Evolutionary conservation across 2,113 vertebrate genomes (phyloP), one percentile per base, ranked within the genome.

Genomic region (Oenanthe melanoleuca): DNA sequence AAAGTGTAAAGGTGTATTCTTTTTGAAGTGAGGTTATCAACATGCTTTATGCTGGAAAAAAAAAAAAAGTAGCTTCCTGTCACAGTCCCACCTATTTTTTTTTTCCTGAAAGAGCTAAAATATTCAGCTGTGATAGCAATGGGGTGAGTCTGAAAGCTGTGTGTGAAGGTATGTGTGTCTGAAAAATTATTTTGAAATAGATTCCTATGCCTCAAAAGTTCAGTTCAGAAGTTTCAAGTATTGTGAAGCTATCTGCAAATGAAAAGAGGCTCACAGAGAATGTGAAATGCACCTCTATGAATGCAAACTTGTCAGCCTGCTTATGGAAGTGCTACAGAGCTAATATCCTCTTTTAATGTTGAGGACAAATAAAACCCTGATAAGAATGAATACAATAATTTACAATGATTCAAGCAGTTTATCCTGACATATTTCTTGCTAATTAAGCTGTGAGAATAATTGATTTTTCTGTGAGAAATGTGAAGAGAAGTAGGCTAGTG

Each of bases 401-500:
- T 88, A 22, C 67, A 80, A 13, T 45, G 15, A 83, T 64, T 80
- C 56, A 64, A 60, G 53, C 19, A 60, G 28, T 71, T 95, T 83
- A 71, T 79, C 17, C 14, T 86, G 69, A 24, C 33, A 49, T 80
- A 38, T 89, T 93, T 93, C 25, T 40, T 91, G 52, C n/a, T 91
- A 93, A 92, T 93, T 87, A 85, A 89, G 9, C 37, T 44, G 34
- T 71, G 53, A 73, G 28, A 87, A 74, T 71, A 79, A 86, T 55
- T 1, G 8, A 47, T 85, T 89, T 87, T 87, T 85, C 57, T 53
- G 13, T 52, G 31, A 67, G 55, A 84, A 85, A 67, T 38, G 21
- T 83, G 44, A 60, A 81, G 15, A 3, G 1, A 91, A 89, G 17
- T 19, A 81, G 21, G 50, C 47, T 79, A 49, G 52, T 61, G 81